Evolutionary conservation across 2,113 vertebrate genomes (phyloP).

Genomic region (Pygoscelis adeliae): DNA sequence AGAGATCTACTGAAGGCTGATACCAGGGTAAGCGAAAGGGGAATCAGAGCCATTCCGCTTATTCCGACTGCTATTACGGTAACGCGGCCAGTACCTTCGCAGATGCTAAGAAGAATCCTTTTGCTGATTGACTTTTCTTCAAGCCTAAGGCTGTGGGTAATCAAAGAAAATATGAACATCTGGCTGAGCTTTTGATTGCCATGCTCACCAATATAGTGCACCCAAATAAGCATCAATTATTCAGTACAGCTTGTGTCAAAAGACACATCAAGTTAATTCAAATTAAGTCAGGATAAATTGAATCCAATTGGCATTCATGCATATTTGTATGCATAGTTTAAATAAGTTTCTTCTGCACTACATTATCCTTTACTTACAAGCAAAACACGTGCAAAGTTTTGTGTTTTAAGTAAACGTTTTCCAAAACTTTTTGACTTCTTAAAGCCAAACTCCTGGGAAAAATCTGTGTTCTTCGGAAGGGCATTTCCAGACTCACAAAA

Average conservation of each 20-base stretch:
- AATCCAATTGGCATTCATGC: slow-evolving; percentile 67
- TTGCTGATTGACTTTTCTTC: slow-evolving; percentile 65
- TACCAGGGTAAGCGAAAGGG: neutral
- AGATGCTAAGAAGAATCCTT: slow-evolving; percentile 67
- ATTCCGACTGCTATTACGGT: slow-evolving; percentile 18
- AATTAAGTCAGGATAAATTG: slow-evolving; percentile 77
- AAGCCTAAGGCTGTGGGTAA: slow-evolving; percentile 59
- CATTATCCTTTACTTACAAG: slow-evolving; percentile 64
- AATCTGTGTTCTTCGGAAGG: neutral
- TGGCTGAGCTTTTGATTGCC: slow-evolving; percentile 69
- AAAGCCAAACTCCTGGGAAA: neutral
- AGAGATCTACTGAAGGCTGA: neutral
- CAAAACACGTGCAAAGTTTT: slow-evolving; percentile 6
- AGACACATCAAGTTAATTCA: slow-evolving; percentile 74
- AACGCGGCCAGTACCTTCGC: slow-evolving; percentile 28
- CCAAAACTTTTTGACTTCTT: neutral
- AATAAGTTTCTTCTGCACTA: slow-evolving; percentile 47
- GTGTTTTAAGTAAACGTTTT: slow-evolving; percentile 29
- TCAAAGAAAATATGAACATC: slow-evolving; percentile 74
- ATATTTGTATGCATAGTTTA: slow-evolving; percentile 61
- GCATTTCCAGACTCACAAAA: neutral
- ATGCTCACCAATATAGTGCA: slow-evolving; percentile 55
- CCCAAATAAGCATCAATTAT: slow-evolving; percentile 77
- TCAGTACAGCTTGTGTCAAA: slow-evolving; percentile 71
- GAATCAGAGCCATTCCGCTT: neutral